Conservation (phyloP, 2,113 vertebrate genomes). For the Syngnathus typhle region DNA sequence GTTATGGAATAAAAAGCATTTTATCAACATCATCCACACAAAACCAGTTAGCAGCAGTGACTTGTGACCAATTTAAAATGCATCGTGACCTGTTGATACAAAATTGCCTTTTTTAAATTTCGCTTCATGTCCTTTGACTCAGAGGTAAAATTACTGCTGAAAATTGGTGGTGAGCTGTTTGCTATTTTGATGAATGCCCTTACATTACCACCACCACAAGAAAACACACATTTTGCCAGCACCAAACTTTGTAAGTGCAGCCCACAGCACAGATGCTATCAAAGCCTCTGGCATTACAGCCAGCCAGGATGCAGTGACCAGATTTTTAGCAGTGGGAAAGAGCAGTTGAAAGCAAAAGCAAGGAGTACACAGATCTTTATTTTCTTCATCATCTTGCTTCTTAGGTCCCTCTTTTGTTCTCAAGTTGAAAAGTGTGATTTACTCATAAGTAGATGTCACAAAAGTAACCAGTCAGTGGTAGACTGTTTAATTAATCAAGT, state of each 20-base stretch:
- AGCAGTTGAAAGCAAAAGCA: not conserved
- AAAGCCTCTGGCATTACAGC: slow-evolving; percentile 26
- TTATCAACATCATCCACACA: not conserved
- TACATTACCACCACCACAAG: slow-evolving; percentile 13
- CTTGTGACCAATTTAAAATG: not conserved
- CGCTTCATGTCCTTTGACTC: not conserved
- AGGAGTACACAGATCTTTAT: not conserved
- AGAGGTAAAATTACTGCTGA: not conserved
- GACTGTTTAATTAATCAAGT: not conserved
- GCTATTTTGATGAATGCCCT: slow-evolving; percentile 8
- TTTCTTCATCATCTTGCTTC: not conserved
- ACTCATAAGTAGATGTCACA: not conserved
- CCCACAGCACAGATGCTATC: slow-evolving; percentile 41
- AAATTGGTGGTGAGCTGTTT: slow-evolving; percentile 6
- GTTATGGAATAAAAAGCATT: not conserved
- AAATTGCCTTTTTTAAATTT: not conserved
- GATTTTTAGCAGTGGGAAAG: slow-evolving; percentile 19
- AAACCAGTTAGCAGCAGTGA: not conserved
- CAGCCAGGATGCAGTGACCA: slow-evolving; percentile 11
- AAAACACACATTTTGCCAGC: slow-evolving; percentile 12
- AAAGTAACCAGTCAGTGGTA: not conserved
- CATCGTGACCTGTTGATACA: not conserved
- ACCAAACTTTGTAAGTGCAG: slow-evolving; percentile 17
- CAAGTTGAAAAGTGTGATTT: not conserved
- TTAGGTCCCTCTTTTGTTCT: not conserved